Conservation (phyloP, 2,888 invertebrate genomes). For the Prionchulus punctatus region DNA sequence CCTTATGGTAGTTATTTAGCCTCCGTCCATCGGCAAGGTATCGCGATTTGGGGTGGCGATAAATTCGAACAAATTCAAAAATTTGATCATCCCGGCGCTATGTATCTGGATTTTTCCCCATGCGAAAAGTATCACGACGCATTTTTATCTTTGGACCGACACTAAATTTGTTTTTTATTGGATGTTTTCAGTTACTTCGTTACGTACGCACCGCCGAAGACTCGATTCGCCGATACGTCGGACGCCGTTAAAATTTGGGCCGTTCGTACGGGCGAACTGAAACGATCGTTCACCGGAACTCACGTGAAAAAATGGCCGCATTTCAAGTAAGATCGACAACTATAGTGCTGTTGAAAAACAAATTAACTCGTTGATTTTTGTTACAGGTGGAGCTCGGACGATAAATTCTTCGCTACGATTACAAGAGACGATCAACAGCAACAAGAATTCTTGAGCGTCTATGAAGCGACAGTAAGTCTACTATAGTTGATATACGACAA, state of each 20-base stretch:
- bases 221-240: slow-evolving; percentile 47
- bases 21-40: slow-evolving; percentile 85
- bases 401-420: slow-evolving; percentile 78
- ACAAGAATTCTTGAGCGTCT: slow-evolving; percentile 61
- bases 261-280: slow-evolving; percentile 78
- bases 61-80: slow-evolving; percentile 76
- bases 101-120: slow-evolving; percentile 91
- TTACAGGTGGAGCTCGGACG: slow-evolving; percentile 81
- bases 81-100: slow-evolving; percentile 60
- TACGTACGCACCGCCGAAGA: slow-evolving; percentile 62
- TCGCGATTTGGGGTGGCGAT: slow-evolving; percentile 92
- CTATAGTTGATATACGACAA: too few species aligned
- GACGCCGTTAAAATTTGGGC: slow-evolving; percentile 85
- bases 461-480: slow-evolving; percentile 64
- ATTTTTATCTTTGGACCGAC: slow-evolving; percentile 10
- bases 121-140: slow-evolving; percentile 70
- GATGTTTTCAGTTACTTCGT: slow-evolving; percentile 54
- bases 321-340: slow-evolving; percentile 10
- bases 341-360: slow-evolving; percentile 9
- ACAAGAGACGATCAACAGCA: too few species aligned
- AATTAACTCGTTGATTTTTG: slow-evolving; percentile 3
- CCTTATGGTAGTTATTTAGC: slow-evolving; percentile 88
- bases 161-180: background rate
- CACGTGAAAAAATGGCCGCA: slow-evolving; percentile 22
- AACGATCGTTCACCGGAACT: slow-evolving; percentile 58